Conservation (phyloP, 2,888 invertebrate species). For the Mechanitis messenoides region DNA sequence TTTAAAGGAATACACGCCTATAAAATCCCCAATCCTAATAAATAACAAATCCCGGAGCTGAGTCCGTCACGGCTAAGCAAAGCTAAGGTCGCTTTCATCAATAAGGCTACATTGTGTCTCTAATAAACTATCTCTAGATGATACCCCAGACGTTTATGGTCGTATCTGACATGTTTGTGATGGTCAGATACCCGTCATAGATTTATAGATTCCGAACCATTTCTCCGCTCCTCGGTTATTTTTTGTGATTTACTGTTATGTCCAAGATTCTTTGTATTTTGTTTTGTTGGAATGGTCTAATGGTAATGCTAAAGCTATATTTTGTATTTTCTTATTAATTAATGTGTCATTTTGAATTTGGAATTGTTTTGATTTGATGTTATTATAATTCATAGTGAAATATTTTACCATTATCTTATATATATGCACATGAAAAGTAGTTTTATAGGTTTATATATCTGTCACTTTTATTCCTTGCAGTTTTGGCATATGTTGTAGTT, state of each 20-base stretch:
- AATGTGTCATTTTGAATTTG: too few relatives aligned
- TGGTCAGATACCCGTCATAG: slow-evolving; percentile 43
- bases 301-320: too few relatives aligned
- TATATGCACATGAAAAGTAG: too few relatives aligned
- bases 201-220: slow-evolving; percentile 66
- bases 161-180: slow-evolving; percentile 74
- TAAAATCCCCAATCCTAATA: slow-evolving; percentile 6
- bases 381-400: not conserved
- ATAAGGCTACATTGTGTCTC: slow-evolving; percentile 50
- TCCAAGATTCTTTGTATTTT: slow-evolving; percentile 22
- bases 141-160: slow-evolving; percentile 61
- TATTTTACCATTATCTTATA: too few relatives aligned
- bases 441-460: too few relatives aligned
- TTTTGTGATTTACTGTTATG: slow-evolving; percentile 34
- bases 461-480: too few relatives aligned
- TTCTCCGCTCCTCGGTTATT: slow-evolving; percentile 42
- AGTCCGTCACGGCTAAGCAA: slow-evolving; percentile 20
- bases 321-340: too few relatives aligned
- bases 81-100: slow-evolving; percentile 24
- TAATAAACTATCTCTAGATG: slow-evolving; percentile 65
- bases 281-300: slow-evolving; percentile 2
- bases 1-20: not conserved
- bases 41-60: not conserved
- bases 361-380: not conserved
- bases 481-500: too few relatives aligned